phyloP scores from a whole-genome alignment of 2,888 invertebrate genomes.

The Silvanus unidentatus region DNA sequence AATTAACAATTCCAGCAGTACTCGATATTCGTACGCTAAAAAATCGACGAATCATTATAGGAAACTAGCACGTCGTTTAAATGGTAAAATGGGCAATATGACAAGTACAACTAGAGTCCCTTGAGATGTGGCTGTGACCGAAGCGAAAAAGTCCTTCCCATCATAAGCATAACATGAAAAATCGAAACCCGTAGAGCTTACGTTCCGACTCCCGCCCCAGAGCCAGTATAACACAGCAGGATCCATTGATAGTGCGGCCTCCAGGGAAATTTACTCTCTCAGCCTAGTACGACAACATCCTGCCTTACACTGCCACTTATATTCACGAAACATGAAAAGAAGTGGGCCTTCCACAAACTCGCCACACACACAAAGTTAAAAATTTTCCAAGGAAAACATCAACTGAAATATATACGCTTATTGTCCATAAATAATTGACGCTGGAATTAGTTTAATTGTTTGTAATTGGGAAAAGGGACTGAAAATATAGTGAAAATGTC shows the following conservation, averaged over 20 bases:
- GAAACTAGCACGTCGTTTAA: no score
- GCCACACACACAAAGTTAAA: not conserved
- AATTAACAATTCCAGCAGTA: no score
- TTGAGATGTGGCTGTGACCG: conserved; percentile 33
- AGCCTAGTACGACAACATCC: conserved; percentile 10
- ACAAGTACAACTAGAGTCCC: conserved; percentile 7
- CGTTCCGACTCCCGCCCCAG: conserved; percentile 1
- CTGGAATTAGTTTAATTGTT: no score
- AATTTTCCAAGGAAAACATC: not conserved
- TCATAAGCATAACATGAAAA: conserved; percentile 32
- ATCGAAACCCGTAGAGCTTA: conserved; percentile 18
- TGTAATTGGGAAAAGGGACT: no score
- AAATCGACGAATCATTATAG: no score
- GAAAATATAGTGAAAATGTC: not conserved
- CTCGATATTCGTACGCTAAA: no score
- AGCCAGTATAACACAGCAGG: conserved; percentile 7
- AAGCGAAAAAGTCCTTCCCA: conserved; percentile 37
- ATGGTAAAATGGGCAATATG: not conserved
- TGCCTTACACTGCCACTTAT: not conserved
- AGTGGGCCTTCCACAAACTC: not conserved
- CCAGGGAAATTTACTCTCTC: conserved; percentile 14
- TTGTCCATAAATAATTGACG: not conserved
- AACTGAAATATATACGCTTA: not conserved
- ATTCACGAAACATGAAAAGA: not conserved
- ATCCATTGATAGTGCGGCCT: conserved; percentile 14